Percentiles rank a stretch among this genome's conserved stretches.
Evolutionary conservation across 2,888 invertebrate genomes (phyloP).

Genomic region (Nomada ruficornis): DNA sequence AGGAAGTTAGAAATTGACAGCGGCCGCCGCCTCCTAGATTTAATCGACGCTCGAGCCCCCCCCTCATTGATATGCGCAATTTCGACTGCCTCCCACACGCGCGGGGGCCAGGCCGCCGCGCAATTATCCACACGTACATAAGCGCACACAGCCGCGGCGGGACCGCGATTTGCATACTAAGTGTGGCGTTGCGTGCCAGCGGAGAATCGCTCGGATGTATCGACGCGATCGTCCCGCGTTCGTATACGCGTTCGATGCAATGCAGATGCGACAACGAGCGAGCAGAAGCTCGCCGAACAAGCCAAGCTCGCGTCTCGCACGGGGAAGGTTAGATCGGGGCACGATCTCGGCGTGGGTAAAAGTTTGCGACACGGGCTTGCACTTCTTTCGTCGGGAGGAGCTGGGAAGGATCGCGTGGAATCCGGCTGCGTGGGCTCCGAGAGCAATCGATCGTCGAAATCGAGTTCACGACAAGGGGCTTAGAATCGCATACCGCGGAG

Average conservation of each 20-base stretch:
- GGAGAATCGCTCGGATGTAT: conserved; percentile 71
- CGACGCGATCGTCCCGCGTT: conserved; percentile 65
- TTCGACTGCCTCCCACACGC: conserved; percentile 69
- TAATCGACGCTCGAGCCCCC: conserved; percentile 53
- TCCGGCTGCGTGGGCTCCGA: conserved; percentile 46
- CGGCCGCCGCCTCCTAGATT: conserved; percentile 58
- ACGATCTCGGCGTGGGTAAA: conserved; percentile 49
- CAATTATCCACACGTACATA: conserved; percentile 65
- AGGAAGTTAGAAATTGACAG: conserved; percentile 65
- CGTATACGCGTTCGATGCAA: conserved; percentile 52
- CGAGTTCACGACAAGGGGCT: conserved; percentile 2
- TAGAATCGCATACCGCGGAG: background rate
- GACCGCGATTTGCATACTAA: conserved; percentile 71
- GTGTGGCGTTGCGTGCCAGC: conserved; percentile 72
- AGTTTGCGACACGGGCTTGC: conserved; percentile 52
- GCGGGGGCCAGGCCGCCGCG: conserved; percentile 47
- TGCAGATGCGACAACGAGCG: conserved; percentile 61
- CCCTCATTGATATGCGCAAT: conserved; percentile 73
- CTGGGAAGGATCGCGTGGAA: conserved; percentile 25
- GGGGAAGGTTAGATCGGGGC: conserved; percentile 34
- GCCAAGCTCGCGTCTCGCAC: conserved; percentile 12
- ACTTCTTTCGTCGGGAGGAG: conserved; percentile 8
- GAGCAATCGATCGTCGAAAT: conserved; percentile 37
- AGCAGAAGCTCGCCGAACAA: conserved; percentile 5
- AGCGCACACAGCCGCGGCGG: conserved; percentile 21